A percentile compares a stretch with the other conserved stretches of the same genome.
Conservation (phyloP, 2,113 vertebrate genomes). For the Caloenas nicobarica region DNA sequence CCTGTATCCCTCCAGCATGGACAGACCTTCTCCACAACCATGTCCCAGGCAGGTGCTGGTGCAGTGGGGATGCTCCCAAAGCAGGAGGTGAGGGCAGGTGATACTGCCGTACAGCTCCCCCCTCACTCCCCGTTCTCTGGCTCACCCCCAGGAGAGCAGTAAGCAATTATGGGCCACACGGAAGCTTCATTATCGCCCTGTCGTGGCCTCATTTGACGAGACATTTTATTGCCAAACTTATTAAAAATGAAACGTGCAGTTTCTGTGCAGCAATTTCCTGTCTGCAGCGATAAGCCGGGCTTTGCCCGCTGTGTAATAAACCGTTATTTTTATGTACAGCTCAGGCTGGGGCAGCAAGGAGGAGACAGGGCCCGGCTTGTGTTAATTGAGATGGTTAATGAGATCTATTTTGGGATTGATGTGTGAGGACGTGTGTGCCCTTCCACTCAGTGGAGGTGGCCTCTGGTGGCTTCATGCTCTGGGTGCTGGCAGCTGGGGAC, state of each 20-base stretch:
- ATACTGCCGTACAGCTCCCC: background rate
- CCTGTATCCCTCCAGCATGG: background rate
- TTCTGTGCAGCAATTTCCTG: constrained; percentile 76
- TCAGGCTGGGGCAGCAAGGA: background rate
- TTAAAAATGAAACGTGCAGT: constrained; percentile 72
- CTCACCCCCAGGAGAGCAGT: constrained; percentile 49
- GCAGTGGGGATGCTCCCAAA: background rate
- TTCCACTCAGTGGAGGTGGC: background rate
- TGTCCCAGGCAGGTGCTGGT: accelerated
- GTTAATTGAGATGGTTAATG: constrained; percentile 72
- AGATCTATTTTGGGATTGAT: constrained; percentile 40
- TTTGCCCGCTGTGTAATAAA: constrained; percentile 69
- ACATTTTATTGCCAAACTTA: constrained; percentile 76
- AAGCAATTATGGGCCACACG: constrained; percentile 51
- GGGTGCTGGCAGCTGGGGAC: background rate
- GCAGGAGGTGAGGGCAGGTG: background rate
- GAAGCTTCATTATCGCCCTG: constrained; percentile 74
- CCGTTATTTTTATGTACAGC: constrained; percentile 66
- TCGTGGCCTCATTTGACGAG: constrained; percentile 71
- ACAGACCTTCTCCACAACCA: background rate
- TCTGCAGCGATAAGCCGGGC: constrained; percentile 69
- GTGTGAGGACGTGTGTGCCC: background rate
- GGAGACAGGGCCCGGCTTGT: background rate
- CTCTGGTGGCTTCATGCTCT: accelerated
- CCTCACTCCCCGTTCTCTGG: background rate